A percentile compares a stretch with the other conserved stretches of the same genome.
phyloP scores from a whole-genome alignment of 2,113 vertebrate genomes.

The Laticauda laticaudata region DNA sequence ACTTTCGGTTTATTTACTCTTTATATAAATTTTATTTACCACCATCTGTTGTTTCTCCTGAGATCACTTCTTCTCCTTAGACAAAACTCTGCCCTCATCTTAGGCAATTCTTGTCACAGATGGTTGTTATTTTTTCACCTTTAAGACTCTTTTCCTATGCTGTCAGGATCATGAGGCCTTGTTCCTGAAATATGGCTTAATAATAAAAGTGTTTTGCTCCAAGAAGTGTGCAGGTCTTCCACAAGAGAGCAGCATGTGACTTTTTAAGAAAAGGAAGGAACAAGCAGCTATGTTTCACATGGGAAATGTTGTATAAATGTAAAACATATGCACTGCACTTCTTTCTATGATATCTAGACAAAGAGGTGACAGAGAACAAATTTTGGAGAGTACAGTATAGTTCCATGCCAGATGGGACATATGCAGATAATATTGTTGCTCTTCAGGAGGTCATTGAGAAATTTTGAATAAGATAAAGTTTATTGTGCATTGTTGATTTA shows the following conservation, averaged over 20 bases:
- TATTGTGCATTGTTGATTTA: neutral
- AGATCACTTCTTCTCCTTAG: neutral
- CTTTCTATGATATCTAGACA: neutral
- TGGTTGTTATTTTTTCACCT: neutral
- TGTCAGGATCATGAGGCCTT: fast-evolving
- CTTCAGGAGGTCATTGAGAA: neutral
- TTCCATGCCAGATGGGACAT: neutral
- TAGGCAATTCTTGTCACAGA: neutral
- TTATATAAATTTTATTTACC: neutral
- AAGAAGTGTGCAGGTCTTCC: constrained; percentile 42
- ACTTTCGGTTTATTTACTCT: neutral
- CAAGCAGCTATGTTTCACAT: neutral
- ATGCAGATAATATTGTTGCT: neutral
- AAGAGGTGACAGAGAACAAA: neutral
- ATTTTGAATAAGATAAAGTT: neutral
- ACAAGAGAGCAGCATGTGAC: constrained; percentile 51
- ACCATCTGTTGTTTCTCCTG: neutral
- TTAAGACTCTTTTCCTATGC: neutral
- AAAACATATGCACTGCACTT: neutral
- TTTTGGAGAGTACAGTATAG: neutral
- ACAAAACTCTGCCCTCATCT: neutral
- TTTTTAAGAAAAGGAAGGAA: constrained; percentile 2
- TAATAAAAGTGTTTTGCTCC: neutral
- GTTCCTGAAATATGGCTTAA: neutral
- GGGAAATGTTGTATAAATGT: neutral